A percentile compares a stretch with the other conserved stretches of the same genome.
Evolutionary conservation across 1,140 invertebrate genomes (phyloP).

Genomic region (Asobara japonica): DNA sequence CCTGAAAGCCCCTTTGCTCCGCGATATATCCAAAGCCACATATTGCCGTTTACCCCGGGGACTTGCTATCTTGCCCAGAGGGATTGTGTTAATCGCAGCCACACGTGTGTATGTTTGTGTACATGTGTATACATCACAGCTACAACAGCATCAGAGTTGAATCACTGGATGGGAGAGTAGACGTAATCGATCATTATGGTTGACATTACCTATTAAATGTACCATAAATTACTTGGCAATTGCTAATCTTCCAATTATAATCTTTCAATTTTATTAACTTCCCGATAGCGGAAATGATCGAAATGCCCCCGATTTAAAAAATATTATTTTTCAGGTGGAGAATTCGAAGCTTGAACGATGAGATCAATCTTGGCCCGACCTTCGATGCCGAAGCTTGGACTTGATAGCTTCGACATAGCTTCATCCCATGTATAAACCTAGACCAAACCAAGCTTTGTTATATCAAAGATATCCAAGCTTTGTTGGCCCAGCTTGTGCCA

Average conservation of each 20-base stretch:
- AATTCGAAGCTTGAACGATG: too few relatives aligned
- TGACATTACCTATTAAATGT: neutral
- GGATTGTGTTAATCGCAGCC: slow-evolving; percentile 33
- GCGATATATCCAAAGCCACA: slow-evolving; percentile 31
- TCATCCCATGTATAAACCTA: too few relatives aligned
- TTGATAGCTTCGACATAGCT: too few relatives aligned
- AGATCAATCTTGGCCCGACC: too few relatives aligned
- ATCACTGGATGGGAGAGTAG: slow-evolving; percentile 3
- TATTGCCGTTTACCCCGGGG: slow-evolving; percentile 33
- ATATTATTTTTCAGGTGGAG: too few relatives aligned
- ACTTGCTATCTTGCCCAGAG: slow-evolving; percentile 28
- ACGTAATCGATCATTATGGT: neutral
- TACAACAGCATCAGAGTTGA: neutral
- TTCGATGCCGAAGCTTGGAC: too few relatives aligned
- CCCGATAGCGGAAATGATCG: too few relatives aligned
- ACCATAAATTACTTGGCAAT: neutral
- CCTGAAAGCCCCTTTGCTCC: slow-evolving; percentile 1
- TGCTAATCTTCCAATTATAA: neutral
- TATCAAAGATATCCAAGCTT: too few relatives aligned
- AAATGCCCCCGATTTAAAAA: too few relatives aligned
- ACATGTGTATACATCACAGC: neutral
- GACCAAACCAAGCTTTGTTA: too few relatives aligned
- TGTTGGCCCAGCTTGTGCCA: too few relatives aligned
- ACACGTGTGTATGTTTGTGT: slow-evolving; percentile 15
- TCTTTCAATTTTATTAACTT: too few relatives aligned